Percentiles rank a stretch among this genome's conserved stretches.
Evolutionary conservation across 2,888 invertebrate species (phyloP).

Genomic region (Nomada ferruginata): DNA sequence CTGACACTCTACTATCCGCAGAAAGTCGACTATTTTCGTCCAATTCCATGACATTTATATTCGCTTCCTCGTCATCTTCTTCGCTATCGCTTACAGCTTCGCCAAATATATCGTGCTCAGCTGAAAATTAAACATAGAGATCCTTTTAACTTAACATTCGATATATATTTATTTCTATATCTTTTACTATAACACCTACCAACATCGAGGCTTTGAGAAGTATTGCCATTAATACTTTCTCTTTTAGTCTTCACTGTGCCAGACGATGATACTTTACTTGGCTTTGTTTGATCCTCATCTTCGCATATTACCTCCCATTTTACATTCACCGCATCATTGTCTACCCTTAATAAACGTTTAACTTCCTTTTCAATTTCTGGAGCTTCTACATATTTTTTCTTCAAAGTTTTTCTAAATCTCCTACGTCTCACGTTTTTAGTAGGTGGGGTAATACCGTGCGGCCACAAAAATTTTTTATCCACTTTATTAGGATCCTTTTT

Average conservation of each 20-base stretch:
- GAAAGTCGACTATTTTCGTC: constrained; percentile 92
- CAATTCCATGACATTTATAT: constrained; percentile 90
- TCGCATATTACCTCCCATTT: constrained; percentile 96
- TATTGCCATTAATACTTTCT: constrained; percentile 80
- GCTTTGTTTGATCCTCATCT: constrained; percentile 89
- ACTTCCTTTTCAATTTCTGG: constrained; percentile 99
- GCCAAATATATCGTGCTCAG: constrained; percentile 95
- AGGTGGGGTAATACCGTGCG: constrained; percentile 98
- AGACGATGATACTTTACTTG: constrained; percentile 82
- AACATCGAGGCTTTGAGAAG: constrained; percentile 84
- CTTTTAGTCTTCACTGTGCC: constrained; percentile 81
- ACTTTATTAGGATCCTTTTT: constrained; percentile 93
- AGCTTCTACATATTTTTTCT: constrained; percentile 98
- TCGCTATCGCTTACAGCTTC: constrained; percentile 96
- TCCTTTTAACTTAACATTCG: constrained; percentile 42
- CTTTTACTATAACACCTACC: constrained; percentile 76
- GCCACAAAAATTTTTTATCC: constrained; percentile 97
- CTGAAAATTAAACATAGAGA: constrained; percentile 81
- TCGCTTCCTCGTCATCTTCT: constrained; percentile 90
- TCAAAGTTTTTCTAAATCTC: constrained; percentile 96
- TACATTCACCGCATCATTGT: constrained; percentile 95
- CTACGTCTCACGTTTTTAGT: constrained; percentile 97
- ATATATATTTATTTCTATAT: constrained; percentile 6
- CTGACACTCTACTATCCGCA: constrained; percentile 90
- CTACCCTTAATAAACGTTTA: constrained; percentile 94